Evolutionary conservation across 2,113 vertebrate genomes (phyloP).

Genomic region (Numenius arquata): DNA sequence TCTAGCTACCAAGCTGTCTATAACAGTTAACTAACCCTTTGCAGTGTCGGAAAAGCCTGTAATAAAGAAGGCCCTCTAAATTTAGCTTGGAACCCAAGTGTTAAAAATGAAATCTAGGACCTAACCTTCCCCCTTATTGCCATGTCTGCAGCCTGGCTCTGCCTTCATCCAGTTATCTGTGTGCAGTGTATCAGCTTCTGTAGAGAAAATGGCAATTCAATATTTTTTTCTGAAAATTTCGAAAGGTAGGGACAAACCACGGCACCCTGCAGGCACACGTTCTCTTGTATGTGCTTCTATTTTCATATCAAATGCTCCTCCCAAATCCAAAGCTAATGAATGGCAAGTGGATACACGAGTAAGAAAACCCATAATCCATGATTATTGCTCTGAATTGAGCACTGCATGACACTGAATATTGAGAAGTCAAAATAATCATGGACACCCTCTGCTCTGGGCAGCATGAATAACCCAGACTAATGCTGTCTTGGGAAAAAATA

Average conservation of each 20-base stretch:
- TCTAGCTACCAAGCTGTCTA: background rate
- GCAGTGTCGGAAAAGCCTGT: background rate
- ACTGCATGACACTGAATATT: background rate
- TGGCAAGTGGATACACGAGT: background rate
- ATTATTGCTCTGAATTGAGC: background rate
- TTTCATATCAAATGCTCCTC: background rate
- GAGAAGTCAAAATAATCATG: background rate
- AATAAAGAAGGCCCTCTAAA: background rate
- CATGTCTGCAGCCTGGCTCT: background rate
- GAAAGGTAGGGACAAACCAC: background rate
- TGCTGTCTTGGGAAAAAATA: slow-evolving; percentile 2
- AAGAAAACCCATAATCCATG: background rate
- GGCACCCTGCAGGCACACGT: background rate
- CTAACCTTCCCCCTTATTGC: background rate
- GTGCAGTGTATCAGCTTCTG: background rate
- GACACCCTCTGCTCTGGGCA: background rate
- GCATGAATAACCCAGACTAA: background rate
- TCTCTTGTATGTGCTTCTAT: background rate
- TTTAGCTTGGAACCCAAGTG: background rate
- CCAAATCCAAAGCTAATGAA: background rate
- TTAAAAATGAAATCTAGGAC: background rate
- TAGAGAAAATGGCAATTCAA: background rate
- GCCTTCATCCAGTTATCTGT: background rate
- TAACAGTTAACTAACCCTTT: background rate
- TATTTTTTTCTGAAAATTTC: background rate